phyloP scores from a whole-genome alignment of 2,888 invertebrate genomes.

The Branchinecta sandiegonensis region DNA sequence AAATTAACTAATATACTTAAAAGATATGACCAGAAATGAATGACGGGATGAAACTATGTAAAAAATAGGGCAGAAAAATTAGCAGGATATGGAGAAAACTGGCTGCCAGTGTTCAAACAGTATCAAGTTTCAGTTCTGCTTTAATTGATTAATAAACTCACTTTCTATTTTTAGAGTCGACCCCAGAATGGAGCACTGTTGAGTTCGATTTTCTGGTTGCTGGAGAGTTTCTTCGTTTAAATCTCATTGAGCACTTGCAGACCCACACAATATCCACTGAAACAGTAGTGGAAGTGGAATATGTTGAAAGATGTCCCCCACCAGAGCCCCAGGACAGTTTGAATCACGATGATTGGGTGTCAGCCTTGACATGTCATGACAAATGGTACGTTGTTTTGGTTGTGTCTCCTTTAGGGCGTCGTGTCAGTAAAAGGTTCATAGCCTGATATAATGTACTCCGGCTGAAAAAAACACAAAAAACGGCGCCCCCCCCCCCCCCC shows the following conservation, averaged over 20 bases:
- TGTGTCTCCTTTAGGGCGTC: background rate
- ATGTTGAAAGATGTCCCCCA: conserved; percentile 73
- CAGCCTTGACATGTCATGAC: conserved; percentile 54
- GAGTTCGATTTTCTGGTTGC: conserved; percentile 78
- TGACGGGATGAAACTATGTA: no score
- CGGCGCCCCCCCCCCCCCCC: no score
- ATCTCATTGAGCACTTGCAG: conserved; percentile 57
- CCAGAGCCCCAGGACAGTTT: conserved; percentile 84
- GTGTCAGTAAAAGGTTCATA: no score
- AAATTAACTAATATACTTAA: no score
- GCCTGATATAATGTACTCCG: no score
- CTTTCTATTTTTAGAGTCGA: conserved; percentile 27
- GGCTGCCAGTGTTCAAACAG: no score
- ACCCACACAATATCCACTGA: conserved; percentile 64
- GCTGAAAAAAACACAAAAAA: no score
- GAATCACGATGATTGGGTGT: conserved; percentile 96
- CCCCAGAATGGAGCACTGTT: conserved; percentile 33
- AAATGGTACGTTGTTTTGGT: conserved; percentile 43
- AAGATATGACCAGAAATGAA: no score
- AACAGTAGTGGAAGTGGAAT: conserved; percentile 74
- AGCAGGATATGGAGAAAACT: no score
- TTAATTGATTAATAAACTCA: no score
- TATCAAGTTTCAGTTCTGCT: no score
- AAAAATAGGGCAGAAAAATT: no score
- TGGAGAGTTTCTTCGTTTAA: conserved; percentile 60